Evolutionary conservation across 2,797 vertebrate genomes (phyloP).

Genomic region (Poecilia velifera): DNA sequence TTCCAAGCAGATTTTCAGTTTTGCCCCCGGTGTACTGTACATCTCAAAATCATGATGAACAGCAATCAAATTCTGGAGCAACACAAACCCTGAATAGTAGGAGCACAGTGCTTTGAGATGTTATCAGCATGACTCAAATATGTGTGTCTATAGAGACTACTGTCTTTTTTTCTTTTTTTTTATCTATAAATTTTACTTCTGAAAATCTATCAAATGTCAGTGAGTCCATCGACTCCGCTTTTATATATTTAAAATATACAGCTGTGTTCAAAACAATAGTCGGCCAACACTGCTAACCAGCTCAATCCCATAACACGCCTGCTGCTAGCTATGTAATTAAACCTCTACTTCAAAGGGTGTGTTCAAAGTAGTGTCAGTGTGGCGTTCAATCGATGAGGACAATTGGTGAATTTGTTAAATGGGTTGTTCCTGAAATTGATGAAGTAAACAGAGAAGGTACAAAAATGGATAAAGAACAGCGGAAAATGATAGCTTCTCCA

Average conservation of each 20-base stretch:
- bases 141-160: conserved; percentile 12
- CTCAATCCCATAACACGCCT: not conserved
- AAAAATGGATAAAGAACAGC: not conserved
- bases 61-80: conserved; percentile 22
- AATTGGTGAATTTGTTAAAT: not conserved
- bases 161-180: not conserved
- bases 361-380: not conserved
- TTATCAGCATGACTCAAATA: conserved; percentile 14
- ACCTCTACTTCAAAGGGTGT: not conserved
- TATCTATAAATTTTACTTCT: conserved; percentile 16
- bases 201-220: conserved; percentile 18
- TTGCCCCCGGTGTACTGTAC: conserved; percentile 25
- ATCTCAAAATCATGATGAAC: conserved; percentile 37
- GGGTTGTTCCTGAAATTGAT: not conserved
- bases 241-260: not conserved
- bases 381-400: not conserved
- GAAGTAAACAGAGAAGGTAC: not conserved
- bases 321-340: not conserved
- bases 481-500: not conserved
- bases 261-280: conserved; percentile 7
- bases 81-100: conserved; percentile 8
- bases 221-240: not conserved
- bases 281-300: not conserved
- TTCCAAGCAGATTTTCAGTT: conserved; percentile 27
- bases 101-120: conserved; percentile 28